Evolutionary conservation across 2,113 vertebrate species (phyloP), one percentile per base, ranked within the genome.

Genomic region (Peromyscus leucopus): DNA sequence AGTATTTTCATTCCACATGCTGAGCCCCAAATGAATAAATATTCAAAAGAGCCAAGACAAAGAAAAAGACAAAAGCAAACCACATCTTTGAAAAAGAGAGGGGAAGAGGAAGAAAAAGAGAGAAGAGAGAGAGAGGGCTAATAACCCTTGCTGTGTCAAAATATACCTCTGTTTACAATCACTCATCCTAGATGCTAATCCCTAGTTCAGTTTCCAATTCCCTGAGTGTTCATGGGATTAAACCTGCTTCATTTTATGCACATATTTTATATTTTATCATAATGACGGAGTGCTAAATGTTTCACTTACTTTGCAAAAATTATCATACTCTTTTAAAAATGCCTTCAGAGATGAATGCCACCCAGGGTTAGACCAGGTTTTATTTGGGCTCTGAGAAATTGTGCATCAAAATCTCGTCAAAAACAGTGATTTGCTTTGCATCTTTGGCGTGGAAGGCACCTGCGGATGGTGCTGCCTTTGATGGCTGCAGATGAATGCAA

Each of bases 241-340:
- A 79, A 51, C 46, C 12, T 78, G 31, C 55, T 80, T 79, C 65
- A 21, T 74, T 79, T 96, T 42, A 92, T 75, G 76, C 79, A 84
- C 24, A 36, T 83, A 91, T 93, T 92, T 96, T 94, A 71, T 85
- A 75, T 84, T 79, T 89, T 91, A 57, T 90, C 51, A 28, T 76
- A 57, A 82, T 93, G 22, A 89, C 16, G 22, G 51, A 97, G 71
- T 88, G 76, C 26, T 90, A 71, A 89, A 61, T 90, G 80, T 74
- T 92, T 90, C 31, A 55, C 42, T 91, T 85, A 82, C n/a, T 91
- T 84, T 15, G 76, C 63, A 89, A 59, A 95, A 92, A 93, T 63
- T 89, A 51, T 36, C 78, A 82, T 48, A 78, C 33, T 33, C 42
- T 79, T 95, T 76, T 87, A 78, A 94, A 94, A 92, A 79, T 67